These are phyloP conservation scores for Amblyjoppa fuscipennis DNA, from an alignment of 2,888 invertebrate genomes.

Conservation along the genomic window DNA sequence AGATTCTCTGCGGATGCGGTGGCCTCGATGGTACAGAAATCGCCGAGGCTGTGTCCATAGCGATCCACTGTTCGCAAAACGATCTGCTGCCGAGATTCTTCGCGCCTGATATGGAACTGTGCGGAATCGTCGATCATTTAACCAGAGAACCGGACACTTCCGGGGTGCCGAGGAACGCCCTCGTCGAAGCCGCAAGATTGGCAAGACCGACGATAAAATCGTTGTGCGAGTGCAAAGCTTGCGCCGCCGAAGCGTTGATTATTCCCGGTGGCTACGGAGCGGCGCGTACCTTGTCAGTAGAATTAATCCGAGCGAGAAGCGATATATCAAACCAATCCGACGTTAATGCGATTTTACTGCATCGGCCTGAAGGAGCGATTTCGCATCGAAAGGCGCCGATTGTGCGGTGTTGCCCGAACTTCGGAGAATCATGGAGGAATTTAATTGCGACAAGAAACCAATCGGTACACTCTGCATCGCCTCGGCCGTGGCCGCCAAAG, in stretches of 20 bases:
- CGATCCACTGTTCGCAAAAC: constrained; percentile 74
- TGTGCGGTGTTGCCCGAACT: constrained; percentile 85
- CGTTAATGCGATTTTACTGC: constrained; percentile 28
- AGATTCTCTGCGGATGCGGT: constrained; percentile 87
- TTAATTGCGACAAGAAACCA: constrained; percentile 86
- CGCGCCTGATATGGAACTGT: constrained; percentile 76
- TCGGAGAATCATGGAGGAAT: constrained; percentile 85
- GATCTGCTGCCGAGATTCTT: constrained; percentile 75
- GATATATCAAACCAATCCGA: constrained; percentile 10
- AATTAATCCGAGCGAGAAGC: constrained; percentile 24
- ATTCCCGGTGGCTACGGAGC: constrained; percentile 88
- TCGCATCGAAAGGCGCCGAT: constrained; percentile 85
- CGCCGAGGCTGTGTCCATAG: constrained; percentile 86
- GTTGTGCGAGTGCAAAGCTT: constrained; percentile 83
- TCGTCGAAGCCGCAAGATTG: constrained; percentile 87
- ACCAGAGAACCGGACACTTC: constrained; percentile 71
- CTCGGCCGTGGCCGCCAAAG: constrained; percentile 86
- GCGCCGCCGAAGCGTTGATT: constrained; percentile 85
- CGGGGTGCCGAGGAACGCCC: constrained; percentile 83
- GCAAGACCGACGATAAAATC: constrained; percentile 84
- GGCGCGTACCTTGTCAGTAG: constrained; percentile 86
- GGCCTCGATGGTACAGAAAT: constrained; percentile 87
- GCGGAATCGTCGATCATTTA: constrained; percentile 74
- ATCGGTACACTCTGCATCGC: constrained; percentile 87
- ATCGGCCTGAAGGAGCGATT: constrained; percentile 84